phyloP scores from a whole-genome alignment of 2,113 vertebrate species.

The Mus pahari region DNA sequence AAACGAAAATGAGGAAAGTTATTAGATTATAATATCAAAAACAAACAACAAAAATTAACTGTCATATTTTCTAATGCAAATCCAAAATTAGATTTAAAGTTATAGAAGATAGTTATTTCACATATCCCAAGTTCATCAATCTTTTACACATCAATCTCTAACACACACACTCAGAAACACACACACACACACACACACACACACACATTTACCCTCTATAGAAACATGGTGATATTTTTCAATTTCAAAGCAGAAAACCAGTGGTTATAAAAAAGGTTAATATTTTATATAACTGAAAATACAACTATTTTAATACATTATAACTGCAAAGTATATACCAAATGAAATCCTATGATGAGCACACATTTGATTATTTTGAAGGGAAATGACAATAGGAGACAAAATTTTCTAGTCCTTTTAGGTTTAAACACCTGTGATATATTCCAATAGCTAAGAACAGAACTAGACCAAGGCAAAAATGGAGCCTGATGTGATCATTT shows the following conservation, averaged over 20 bases:
- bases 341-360: constrained; percentile 1
- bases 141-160: background rate
- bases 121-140: constrained; percentile 16
- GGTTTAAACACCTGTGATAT: constrained; percentile 76
- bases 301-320: background rate
- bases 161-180: background rate
- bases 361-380: constrained; percentile 58
- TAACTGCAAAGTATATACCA: background rate
- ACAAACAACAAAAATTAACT: background rate
- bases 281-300: constrained; percentile 28
- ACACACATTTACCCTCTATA: background rate
- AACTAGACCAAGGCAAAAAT: constrained; percentile 75
- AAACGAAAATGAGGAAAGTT: background rate
- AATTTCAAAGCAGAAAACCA: background rate
- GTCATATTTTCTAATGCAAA: background rate
- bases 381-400: background rate
- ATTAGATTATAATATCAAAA: background rate
- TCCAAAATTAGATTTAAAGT: constrained; percentile 1
- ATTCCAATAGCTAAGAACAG: constrained; percentile 73
- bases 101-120: background rate
- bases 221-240: background rate
- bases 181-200: no score
- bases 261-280: background rate
- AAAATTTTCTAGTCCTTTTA: constrained; percentile 63
- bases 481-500: constrained; percentile 78